Evolutionary conservation across 1,140 invertebrate genomes (phyloP).

Genomic region (Scaptomyza montana): DNA sequence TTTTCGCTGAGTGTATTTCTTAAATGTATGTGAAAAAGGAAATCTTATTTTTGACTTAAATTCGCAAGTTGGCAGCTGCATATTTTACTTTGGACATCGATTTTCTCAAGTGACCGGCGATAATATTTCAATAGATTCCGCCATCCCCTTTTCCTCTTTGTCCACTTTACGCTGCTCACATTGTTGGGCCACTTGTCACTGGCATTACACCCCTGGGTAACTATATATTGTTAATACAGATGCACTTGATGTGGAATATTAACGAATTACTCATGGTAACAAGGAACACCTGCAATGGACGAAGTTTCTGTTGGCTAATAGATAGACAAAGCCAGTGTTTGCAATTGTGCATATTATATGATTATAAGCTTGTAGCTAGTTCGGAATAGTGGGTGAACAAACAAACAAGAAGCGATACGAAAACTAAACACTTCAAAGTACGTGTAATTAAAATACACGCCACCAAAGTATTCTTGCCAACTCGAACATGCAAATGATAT

Average conservation of each 20-base stretch:
- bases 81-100: not conserved
- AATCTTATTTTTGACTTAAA: not conserved
- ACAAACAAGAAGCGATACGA: slow-evolving; percentile 17
- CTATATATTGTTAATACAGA: slow-evolving; percentile 19
- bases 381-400: slow-evolving; percentile 18
- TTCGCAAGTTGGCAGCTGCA: not conserved
- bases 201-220: slow-evolving; percentile 57
- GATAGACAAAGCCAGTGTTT: too few species aligned
- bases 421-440: slow-evolving; percentile 49
- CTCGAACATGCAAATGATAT: slow-evolving; percentile 1
- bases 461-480: slow-evolving; percentile 24
- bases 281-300: not conserved
- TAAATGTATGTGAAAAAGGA: not conserved
- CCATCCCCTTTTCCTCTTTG: not conserved
- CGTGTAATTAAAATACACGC: slow-evolving; percentile 68
- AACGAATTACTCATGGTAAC: slow-evolving; percentile 1
- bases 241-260: slow-evolving; percentile 51
- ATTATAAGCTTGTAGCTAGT: slow-evolving; percentile 18
- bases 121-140: not conserved
- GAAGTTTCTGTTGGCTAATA: not conserved
- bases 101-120: not conserved
- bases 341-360: too few species aligned
- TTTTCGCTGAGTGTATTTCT: not conserved
- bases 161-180: slow-evolving; percentile 13
- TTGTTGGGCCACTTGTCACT: slow-evolving; percentile 43